Evolutionary conservation across 1,140 invertebrate genomes (phyloP), one percentile per base, ranked within the genome.

Genomic region (Cydia splendana): DNA sequence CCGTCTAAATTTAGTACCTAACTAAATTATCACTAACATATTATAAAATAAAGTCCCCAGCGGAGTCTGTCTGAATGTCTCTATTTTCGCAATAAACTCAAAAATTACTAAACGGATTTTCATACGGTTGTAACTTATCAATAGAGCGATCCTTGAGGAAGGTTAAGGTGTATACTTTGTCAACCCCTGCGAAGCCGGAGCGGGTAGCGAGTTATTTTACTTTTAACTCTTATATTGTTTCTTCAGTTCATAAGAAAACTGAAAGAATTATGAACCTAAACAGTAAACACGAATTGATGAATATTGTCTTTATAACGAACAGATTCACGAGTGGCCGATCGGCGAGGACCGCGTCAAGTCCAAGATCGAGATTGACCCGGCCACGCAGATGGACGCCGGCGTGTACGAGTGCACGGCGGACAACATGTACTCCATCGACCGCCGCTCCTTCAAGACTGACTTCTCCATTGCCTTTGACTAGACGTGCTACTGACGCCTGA

Each of bases 291-390:
- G 51, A n/a, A 53, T 18, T 53, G 0, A 57, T 18, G 2, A 62
- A 24, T 24, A 62, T 62, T 18, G 9, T 24, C 0, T 62, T 24
- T 4, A 24, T 24, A 10, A n/a, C 88, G 82, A 74, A 57, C 83
- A 98, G 97, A 96, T 98, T 38, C 97, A 98, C 87, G 97, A 98
- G 88, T 98, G 97, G 97, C 94, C 95, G 79, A 95, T 96, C 48
- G 96, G 95, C n/a, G 94, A 95, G 4, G 96, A 97, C 83, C 96
- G 95, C 80, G 96, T 98, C 5, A 98, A 98, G 91, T 98, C 97
- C 6, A 98, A 98, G 94, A 94, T 98, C 79, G 98, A 98, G 92
- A 98, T 98, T 74, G 98, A 98, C 90, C 98, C 98, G 9, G 97
- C 97, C 0, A 97, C 98, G 3, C 97, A 98, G 93, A 98, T 98